Base-by-base conservation (phyloP, 2,797 vertebrate species). In the Leptodactylus fallax region DNA sequence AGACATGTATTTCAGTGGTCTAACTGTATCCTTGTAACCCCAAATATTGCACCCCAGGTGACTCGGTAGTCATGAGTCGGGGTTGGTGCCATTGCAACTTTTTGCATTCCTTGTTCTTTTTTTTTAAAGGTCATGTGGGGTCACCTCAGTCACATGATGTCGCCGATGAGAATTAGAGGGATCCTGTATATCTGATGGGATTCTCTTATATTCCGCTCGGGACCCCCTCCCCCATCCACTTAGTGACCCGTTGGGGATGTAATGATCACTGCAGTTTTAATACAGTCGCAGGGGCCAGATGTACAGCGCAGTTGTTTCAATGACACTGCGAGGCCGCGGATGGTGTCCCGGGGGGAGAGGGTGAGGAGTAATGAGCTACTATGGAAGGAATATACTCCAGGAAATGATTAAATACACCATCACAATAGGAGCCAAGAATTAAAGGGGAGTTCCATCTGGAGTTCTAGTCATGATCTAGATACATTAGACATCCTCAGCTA, bases 231-330 rank as follows among this genome's bases (percentile, higher is more conserved):
- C 36, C 76, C n/a, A 17, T 14, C 49, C 76, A 10, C 69, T 90
- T 90, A 36, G 36, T 36, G 36, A 36, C 36, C 36, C 36, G 1
- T 36, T 36, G 36, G 36, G 36, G 36, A 36, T 36, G 4, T 36
- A 90, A 56, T 71, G 16, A 89, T 88, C 55, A 87, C 13, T 71
- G 47, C 61, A 65, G 53, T 63, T 21, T 63, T 89, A 88, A 89
- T 55, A 23, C 61, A 36, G 36, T 36, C 36, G 4, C 36, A 63
- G 85, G 87, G 85, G 10, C 19, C 45, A 53, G 63, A 53, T 19
- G 3, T 63, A 6, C n/a, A 71, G 65, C 25, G 17, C 63, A 25
- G 0, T 2, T 55, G 84, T 17, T 77, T 67, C 69, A 21, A 25
- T 84, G 53, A 21, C 63, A 63, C 77, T 23, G 0, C 0, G 58